Conservation (phyloP, 2,888 invertebrate genomes). For the Sthenelais limicola region DNA sequence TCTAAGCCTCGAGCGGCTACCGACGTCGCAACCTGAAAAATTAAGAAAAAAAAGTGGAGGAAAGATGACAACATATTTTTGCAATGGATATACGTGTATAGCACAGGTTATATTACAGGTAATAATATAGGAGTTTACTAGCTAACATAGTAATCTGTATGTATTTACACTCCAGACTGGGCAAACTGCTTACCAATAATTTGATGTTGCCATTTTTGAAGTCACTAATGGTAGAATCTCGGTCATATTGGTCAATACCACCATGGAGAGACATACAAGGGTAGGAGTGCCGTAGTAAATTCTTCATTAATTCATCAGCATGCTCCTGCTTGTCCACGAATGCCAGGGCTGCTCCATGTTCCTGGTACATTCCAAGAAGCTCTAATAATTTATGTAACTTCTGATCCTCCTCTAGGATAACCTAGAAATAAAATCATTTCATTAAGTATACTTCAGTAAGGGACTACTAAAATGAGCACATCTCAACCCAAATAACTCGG, state of each 20-base stretch:
- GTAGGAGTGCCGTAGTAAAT: constrained; percentile 96
- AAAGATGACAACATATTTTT: no score
- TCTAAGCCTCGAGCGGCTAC: constrained; percentile 99
- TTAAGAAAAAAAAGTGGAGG: not conserved
- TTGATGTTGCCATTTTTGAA: constrained; percentile 95
- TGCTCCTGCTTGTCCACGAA: constrained; percentile 99
- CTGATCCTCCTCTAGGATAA: constrained; percentile 92
- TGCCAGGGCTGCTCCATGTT: constrained; percentile 93
- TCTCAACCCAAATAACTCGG: no score
- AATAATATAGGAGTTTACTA: not conserved
- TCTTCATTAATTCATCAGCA: constrained; percentile 88
- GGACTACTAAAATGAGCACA: no score
- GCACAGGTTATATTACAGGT: not conserved
- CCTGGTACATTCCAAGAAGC: constrained; percentile 94
- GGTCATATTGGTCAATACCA: constrained; percentile 99
- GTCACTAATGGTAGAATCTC: constrained; percentile 97
- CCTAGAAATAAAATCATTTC: constrained; percentile 60
- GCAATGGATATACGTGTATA: no score
- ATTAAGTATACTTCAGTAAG: no score
- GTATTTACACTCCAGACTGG: not conserved
- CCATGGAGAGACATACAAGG: constrained; percentile 98
- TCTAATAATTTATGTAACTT: constrained; percentile 98
- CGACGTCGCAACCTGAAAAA: constrained; percentile 87
- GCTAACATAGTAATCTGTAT: no score
- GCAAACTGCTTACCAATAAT: constrained; percentile 78